Base-by-base conservation (phyloP, 2,888 invertebrate species). In the Selenia dentaria region DNA sequence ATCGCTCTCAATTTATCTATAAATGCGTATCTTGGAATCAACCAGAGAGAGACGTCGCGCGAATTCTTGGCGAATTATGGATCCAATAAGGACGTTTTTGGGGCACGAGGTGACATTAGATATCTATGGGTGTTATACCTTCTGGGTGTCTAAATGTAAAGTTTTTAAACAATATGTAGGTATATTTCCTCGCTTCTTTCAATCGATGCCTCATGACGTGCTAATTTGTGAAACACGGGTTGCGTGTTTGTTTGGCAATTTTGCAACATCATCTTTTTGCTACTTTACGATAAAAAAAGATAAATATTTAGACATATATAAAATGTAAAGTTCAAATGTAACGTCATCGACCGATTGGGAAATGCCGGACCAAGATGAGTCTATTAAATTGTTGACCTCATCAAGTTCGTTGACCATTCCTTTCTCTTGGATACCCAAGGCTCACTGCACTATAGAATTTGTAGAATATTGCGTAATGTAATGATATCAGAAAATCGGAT, bases 351-450 rank as follows among this genome's bases (percentile, higher is more conserved):
- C 4, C 16, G 22, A 22, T 41, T 47, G 14, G 33, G 41, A 41
- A 41, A 41, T 33, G 10, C 9, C 18, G 11, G 32, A 25, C 10
- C 10, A 35, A 46, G 34, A 46, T 39, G 45, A 26, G 31, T 22
- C 27, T 28, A 11, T 20, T 36, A 25, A 16, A 37, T 10, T 33
- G 14, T 24, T 38, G 47, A 48, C 45, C 48, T 51, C 44, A 44
- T 35, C 46, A 57, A 49, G 57, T 50, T 54, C 57, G 46, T 49
- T 51, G 51, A 47, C 54, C 48, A 38, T 42, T 36, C 47, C 47
- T 41, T 40, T 47, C 47, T 37, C 41, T 40, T 2, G 25, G 40
- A 44, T 36, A 25, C 43, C 41, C 22, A 1, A 45, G 35, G 32
- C n/a, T 22, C 28, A 29, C 34, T 41, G 49, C 43, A 35, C 34